Conservation (phyloP, 2,888 invertebrate species). For the Spodoptera picta region DNA sequence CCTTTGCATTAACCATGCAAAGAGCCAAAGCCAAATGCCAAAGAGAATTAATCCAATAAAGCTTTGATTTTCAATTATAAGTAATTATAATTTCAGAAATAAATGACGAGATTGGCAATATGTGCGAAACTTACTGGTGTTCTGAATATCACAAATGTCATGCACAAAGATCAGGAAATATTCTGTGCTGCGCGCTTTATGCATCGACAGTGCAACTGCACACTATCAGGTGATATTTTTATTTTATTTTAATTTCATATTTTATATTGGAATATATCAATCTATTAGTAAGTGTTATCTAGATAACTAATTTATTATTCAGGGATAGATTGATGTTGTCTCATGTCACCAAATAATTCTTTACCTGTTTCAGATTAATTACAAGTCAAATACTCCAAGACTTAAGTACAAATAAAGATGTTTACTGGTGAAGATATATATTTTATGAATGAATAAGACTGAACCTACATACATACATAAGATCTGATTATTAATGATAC, state of each 20-base stretch:
- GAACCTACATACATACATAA: too few relatives aligned
- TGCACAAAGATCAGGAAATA: conserved; percentile 90
- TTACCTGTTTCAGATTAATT: conserved; percentile 84
- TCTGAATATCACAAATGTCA: conserved; percentile 96
- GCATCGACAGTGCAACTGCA: conserved; percentile 92
- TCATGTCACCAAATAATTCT: too few relatives aligned
- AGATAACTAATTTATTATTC: conserved; percentile 8
- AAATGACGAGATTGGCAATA: conserved; percentile 55
- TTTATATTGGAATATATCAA: too few relatives aligned
- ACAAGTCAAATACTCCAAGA: conserved; percentile 90
- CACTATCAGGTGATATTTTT: conserved; percentile 91
- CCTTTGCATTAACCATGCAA: too few relatives aligned
- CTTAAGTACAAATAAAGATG: conserved; percentile 90
- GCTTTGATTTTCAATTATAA: neutral
- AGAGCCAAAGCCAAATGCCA: too few relatives aligned
- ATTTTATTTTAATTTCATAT: neutral
- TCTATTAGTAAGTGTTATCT: neutral
- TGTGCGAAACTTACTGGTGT: conserved; percentile 93
- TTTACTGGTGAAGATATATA: conserved; percentile 89
- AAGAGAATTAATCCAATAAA: too few relatives aligned
- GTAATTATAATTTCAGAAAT: conserved; percentile 16
- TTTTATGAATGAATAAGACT: too few relatives aligned
- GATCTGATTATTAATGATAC: too few relatives aligned
- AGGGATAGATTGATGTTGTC: too few relatives aligned
- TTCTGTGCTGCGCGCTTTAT: conserved; percentile 93